Base-by-base conservation (phyloP, 1,140 invertebrate species). In the Metopolophium dirhodum region DNA sequence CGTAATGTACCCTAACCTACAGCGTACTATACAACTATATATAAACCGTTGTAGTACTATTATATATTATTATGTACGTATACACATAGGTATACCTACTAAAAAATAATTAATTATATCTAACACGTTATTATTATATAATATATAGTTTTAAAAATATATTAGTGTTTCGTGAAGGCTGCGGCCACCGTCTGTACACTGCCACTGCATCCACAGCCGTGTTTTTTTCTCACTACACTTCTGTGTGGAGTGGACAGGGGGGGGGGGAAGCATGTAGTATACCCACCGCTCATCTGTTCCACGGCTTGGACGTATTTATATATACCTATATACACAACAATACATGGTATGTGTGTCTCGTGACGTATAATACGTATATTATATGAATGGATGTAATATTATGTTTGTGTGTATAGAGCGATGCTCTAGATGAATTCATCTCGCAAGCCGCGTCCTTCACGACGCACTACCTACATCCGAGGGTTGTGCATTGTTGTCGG, bases 401-500 rank as follows among this genome's bases (percentile, higher is more conserved):
- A 2, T 54, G 9, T 37, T 7, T 82, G 22, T 86, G 4, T n/a
- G 61, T n/a, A 14, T 86, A 86, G 47, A 47, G 41, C 45, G 30
- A 77, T 30, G 85, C 85, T 86, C 41, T 18, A 86, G 45, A 86
- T 86, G 85, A 86, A 86, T 86, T 47, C 45, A 86, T 86, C 41
- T 86, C 45, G 37, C 30, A 18, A n/a, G 83, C 41, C 22, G 82
- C 83, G 85, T 86, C 85, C 85, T 86, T 86, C 85, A 85, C 83
- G 23, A 26, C 82, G 51, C 22, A 68, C 30, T 77, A n/a, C 61
- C 61, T 77, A 41, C 83, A 85, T 85, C 85, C 85, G 41, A 86
- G 85, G 41, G 85, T 86, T 86, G 85, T 45, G 85, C 85, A 86
- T 86, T 86, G 85, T 86, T 86, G 85, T 86, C 85, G 85, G 85